A percentile compares a stretch with the other conserved stretches of the same genome.
Conservation (phyloP, 2,113 vertebrate species). For the Genyomyrus donnyi region DNA sequence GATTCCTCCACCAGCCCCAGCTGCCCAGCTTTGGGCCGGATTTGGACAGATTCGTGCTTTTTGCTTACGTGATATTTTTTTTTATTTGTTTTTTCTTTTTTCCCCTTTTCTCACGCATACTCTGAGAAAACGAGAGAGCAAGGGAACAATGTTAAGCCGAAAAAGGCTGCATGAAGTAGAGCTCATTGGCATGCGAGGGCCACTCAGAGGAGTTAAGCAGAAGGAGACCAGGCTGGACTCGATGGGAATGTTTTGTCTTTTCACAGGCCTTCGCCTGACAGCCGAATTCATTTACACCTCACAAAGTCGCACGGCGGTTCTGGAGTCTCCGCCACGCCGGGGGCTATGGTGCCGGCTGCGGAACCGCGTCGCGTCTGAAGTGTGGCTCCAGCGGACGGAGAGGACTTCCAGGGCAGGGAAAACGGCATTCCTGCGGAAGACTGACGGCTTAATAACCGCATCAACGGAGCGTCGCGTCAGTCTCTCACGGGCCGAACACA, state of each 20-base stretch:
- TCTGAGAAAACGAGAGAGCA: neutral
- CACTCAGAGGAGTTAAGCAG: neutral
- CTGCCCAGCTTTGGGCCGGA: neutral
- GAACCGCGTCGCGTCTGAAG: neutral
- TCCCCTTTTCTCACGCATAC: neutral
- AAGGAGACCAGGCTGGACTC: neutral
- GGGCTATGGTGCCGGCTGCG: neutral
- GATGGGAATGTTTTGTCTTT: neutral
- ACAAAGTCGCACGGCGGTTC: neutral
- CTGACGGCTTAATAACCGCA: neutral
- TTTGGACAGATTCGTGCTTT: neutral
- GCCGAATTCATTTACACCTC: constrained; percentile 14
- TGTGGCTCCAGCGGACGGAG: neutral
- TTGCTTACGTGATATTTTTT: neutral
- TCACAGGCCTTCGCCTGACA: neutral
- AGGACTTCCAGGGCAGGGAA: neutral
- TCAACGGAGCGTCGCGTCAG: neutral
- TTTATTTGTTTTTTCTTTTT: neutral
- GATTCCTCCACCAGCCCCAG: neutral
- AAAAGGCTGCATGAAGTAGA: too few relatives aligned
- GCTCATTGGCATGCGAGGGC: neutral
- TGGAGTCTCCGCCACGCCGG: neutral
- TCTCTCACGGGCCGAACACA: neutral
- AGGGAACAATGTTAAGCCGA: too few relatives aligned
- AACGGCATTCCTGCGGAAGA: neutral